Percentiles rank a stretch among this genome's conserved stretches.
Evolutionary conservation across 2,113 vertebrate species (phyloP).

Genomic region (Rhodinocichla rosea): DNA sequence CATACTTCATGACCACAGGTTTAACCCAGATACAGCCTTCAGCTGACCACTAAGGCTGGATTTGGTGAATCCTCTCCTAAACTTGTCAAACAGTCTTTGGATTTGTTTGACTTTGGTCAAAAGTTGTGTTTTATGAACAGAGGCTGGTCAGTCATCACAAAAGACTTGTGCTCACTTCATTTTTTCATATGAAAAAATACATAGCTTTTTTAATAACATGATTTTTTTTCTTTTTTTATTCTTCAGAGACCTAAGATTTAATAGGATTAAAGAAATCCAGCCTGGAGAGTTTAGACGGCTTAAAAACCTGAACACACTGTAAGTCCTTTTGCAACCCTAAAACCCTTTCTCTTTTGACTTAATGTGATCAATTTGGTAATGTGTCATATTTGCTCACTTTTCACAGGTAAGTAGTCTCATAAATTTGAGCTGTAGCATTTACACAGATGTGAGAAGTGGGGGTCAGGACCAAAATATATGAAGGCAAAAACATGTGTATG

Average conservation of each 20-base stretch:
- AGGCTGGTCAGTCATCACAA: background rate
- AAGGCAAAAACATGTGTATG: background rate
- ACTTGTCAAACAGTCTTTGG: background rate
- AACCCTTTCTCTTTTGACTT: background rate
- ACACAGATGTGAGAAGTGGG: background rate
- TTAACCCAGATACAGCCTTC: background rate
- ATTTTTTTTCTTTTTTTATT: background rate
- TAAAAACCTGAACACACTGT: conserved; percentile 96
- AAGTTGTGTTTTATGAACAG: background rate
- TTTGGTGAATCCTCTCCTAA: background rate
- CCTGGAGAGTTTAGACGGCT: conserved; percentile 86
- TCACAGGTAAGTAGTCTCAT: background rate
- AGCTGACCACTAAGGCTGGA: background rate
- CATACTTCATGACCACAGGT: background rate
- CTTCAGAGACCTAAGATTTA: conserved; percentile 94
- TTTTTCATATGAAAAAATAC: background rate
- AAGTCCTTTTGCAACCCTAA: conserved; percentile 69
- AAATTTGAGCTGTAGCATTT: background rate
- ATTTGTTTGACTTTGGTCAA: background rate
- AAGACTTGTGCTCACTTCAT: background rate
- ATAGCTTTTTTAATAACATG: background rate
- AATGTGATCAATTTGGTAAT: background rate
- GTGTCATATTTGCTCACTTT: background rate
- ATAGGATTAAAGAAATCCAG: conserved; percentile 96
- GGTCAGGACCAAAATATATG: background rate